These are phyloP conservation scores for Grus americana DNA, from an alignment of 2,113 vertebrate genomes.

Conservation along the genomic window DNA sequence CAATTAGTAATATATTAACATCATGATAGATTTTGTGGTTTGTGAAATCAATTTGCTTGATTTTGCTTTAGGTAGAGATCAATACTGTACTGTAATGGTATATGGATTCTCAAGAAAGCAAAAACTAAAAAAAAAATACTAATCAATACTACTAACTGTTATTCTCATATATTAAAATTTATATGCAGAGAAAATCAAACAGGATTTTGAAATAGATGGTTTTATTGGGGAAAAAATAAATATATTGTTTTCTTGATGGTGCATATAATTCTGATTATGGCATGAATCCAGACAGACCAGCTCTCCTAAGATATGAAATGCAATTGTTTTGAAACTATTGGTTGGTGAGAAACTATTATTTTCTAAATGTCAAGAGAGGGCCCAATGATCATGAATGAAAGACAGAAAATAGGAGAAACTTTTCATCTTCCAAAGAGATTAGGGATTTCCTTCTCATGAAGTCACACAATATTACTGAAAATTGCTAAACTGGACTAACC, in stretches of 20 bases:
- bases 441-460: neutral
- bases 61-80: slow-evolving; percentile 17
- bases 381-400: neutral
- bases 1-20: slow-evolving; percentile 39
- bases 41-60: slow-evolving; percentile 14
- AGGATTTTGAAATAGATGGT: neutral
- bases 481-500: neutral
- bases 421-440: neutral
- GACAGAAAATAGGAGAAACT: neutral
- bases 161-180: neutral
- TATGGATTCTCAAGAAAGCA: slow-evolving; percentile 18
- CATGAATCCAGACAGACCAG: neutral
- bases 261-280: neutral
- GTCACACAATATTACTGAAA: neutral
- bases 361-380: neutral
- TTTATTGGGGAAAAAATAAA: neutral
- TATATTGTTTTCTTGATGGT: neutral
- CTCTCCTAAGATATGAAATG: neutral
- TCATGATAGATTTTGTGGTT: neutral
- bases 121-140: neutral
- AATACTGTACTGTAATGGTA: neutral
- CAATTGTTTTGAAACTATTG: neutral
- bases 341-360: neutral
- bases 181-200: neutral
- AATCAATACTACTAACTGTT: neutral